Conservation (phyloP, 2,888 invertebrate genomes). For the Tanaodytes sp. region DNA sequence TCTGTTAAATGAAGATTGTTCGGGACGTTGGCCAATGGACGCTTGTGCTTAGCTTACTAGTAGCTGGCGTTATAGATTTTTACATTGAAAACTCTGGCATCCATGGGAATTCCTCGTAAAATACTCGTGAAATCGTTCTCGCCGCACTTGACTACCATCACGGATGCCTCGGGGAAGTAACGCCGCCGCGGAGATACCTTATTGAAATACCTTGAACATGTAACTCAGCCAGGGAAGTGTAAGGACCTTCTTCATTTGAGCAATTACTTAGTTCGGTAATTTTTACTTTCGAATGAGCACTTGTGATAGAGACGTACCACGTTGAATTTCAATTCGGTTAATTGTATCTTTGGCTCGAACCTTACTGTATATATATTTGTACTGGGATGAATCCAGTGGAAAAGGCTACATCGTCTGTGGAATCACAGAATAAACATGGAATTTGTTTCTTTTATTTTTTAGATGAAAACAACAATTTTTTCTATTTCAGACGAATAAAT, state of each 20-base stretch:
- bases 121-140: slow-evolving; percentile 58
- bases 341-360: too few species aligned
- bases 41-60: slow-evolving; percentile 66
- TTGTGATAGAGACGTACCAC: too few species aligned
- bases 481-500: too few species aligned
- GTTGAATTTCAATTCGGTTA: too few species aligned
- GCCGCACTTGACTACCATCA: slow-evolving; percentile 54
- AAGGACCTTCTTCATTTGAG: slow-evolving; percentile 32
- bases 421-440: too few species aligned
- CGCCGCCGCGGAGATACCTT: slow-evolving; percentile 49
- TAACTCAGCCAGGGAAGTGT: slow-evolving; percentile 39
- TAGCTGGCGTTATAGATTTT: slow-evolving; percentile 63
- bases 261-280: slow-evolving; percentile 16
- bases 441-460: too few species aligned
- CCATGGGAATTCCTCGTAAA: slow-evolving; percentile 62
- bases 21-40: slow-evolving; percentile 57
- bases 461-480: too few species aligned
- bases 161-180: slow-evolving; percentile 51
- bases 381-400: too few species aligned
- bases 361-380: too few species aligned
- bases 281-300: too few species aligned
- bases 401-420: too few species aligned
- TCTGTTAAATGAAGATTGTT: slow-evolving; percentile 48
- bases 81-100: slow-evolving; percentile 56
- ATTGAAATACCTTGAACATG: slow-evolving; percentile 51